Evolutionary conservation across 2,888 invertebrate genomes (phyloP).

Genomic region (Fabriciana adippe): DNA sequence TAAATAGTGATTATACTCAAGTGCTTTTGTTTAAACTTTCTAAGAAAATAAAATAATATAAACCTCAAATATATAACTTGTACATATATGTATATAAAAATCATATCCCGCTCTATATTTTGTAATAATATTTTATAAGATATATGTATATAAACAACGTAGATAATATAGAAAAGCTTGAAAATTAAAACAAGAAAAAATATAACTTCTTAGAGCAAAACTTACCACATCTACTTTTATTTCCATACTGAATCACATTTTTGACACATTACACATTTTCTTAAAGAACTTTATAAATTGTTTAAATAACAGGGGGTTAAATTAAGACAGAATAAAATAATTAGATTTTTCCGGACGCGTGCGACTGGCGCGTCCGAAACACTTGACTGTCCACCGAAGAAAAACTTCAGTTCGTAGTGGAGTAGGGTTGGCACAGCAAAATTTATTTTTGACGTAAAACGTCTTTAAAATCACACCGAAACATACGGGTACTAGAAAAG

Average conservation of each 20-base stretch:
- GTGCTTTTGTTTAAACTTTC: neutral
- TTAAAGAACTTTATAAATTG: neutral
- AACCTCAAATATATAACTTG: neutral
- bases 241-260: conserved; percentile 58
- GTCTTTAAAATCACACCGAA: no score
- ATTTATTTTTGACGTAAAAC: no score
- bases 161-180: neutral
- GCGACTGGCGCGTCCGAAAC: conserved; percentile 25
- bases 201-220: conserved; percentile 10
- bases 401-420: conserved; percentile 35
- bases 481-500: no score
- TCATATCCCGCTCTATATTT: no score
- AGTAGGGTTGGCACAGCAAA: conserved; percentile 6
- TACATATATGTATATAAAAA: neutral
- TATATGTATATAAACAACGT: neutral
- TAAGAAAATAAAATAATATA: neutral
- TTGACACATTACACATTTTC: conserved; percentile 12
- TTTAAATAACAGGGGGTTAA: neutral
- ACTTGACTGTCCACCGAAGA: conserved; percentile 33
- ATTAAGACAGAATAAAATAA: no score
- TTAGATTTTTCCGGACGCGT: conserved; percentile 32
- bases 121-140: no score
- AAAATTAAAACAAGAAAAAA: neutral
- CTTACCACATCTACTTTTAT: conserved; percentile 75
- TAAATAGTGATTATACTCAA: conserved; percentile 18